Evolutionary conservation across 2,888 invertebrate genomes (phyloP), one percentile per base, ranked within the genome.

Genomic region (Dryobotodes eremita): DNA sequence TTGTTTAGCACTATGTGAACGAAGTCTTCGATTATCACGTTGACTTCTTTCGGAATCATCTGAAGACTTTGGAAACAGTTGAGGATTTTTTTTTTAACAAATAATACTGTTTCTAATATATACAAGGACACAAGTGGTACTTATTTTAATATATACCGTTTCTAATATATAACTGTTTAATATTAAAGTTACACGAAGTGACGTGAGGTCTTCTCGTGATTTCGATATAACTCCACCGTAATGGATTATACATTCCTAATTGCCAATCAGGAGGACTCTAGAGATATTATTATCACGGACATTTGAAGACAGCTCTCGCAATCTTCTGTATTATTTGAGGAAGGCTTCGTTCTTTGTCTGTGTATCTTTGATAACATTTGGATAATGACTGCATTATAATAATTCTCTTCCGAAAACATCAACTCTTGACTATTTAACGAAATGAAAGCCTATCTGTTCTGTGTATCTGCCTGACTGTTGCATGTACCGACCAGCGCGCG

Each of bases 401-500:
- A 10, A 53, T 31, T 3, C 0, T 26, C 2, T 42, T 11, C 2
- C 4, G 4, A 57, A 46, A 8, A 15, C 15, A 8, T 31, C 10
- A 15, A n/a, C 15, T 36, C 31, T 23, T 7, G n/a, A 61, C 6
- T 36, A n/a, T 20, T 7, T n/a, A 36, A 50, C 7, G 55, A 57
- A 59, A 59, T 31, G 1, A 42, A 53, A 57, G 3, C 1, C 23
- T 65, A 5, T 42, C 42, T 42, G 42, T 36, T 65, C 53, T 23
- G 23, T 46, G 42, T 36, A 71, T 61, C 55, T 86, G 76, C 48
- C 26, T 86, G 83, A 77, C 17, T 91, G 70, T 91, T 77, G 91
- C 91, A 93, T 94, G 84, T 5, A 23, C 53, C 46, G 76, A 77
- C 82, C 89, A 80, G 85, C 85, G 92, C 92, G 93, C 93, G 91